Base-by-base conservation (phyloP, 2,797 vertebrate genomes). In the Vespertilio murinus region DNA sequence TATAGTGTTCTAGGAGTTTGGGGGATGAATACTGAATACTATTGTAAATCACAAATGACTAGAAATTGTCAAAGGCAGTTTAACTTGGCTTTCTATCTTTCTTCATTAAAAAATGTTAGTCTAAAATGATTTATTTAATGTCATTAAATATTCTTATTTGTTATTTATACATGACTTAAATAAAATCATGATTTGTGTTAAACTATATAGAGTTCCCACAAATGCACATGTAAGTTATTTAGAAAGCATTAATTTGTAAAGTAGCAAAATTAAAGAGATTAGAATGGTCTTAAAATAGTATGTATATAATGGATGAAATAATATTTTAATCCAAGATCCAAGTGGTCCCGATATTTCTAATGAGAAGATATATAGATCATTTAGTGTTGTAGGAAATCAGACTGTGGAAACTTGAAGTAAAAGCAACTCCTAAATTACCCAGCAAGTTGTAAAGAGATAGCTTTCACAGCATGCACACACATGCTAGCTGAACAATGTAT, bases 201-300 rank as follows among this genome's bases (percentile, higher is more conserved):
- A 97, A n/a, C 93, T 20, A 42, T 88, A 59, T 86, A 54, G 33
- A 73, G 70, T 94, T 96, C 67, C 64, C 95, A 30, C 88, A 97
- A 94, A 65, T 54, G 22, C 47, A 91, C 22, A 47, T 90, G 33
- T 85, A 74, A 93, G 77, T 1, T 95, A 75, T 94, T 30, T 85
- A 74, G 70, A 87, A 81, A 87, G 2, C 23, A 28, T 49, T 87
- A 82, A n/a, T 45, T 84, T 64, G 22, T 96, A 6, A 1, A 89
- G 59, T 69, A 59, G 8, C 14, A 93, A 92, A 80, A 61, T 56
- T 74, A 93, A 81, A 61, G 5, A 14, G 14, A 14, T 75, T 91
- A 78, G 22, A 82, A 61, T 33, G 38, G 20, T n/a, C 45, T 86
- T 65, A 40, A 86, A 38, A 33, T 64, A 65, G 3, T 75, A 28